Conservation (phyloP, 1,140 invertebrate genomes). For the Nephila pilipes region DNA sequence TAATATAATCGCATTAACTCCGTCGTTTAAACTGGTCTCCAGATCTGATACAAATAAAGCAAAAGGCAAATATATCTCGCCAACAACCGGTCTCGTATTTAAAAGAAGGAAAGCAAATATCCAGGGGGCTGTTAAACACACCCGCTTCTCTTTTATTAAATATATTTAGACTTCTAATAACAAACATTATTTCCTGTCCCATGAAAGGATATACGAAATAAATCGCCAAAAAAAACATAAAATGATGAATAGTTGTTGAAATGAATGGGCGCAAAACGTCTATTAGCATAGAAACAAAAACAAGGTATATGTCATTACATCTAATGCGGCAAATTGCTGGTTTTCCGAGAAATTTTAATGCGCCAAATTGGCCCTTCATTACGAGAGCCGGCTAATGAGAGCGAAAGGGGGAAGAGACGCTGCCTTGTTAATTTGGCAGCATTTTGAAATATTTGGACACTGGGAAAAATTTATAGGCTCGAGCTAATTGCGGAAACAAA, state of each 20-base stretch:
- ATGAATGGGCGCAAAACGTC: constrained; percentile 39
- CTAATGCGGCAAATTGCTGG: constrained; percentile 72
- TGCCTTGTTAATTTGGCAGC: constrained; percentile 64
- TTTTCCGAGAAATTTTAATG: constrained; percentile 73
- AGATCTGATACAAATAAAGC: neutral
- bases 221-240: neutral
- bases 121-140: constrained; percentile 45
- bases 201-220: neutral
- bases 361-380: constrained; percentile 66
- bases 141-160: constrained; percentile 21
- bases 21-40: neutral
- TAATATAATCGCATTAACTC: neutral
- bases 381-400: constrained; percentile 42
- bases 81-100: neutral
- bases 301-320: constrained; percentile 61
- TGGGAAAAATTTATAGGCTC: constrained; percentile 52
- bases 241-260: constrained; percentile 31
- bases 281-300: constrained; percentile 49
- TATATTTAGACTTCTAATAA: constrained; percentile 62
- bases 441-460: constrained; percentile 69
- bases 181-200: constrained; percentile 46
- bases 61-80: neutral
- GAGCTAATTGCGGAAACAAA: constrained; percentile 66
- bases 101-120: neutral
- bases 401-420: neutral